Evolutionary conservation across 2,888 invertebrate species (phyloP).

Genomic region (Pollenia angustigena): DNA sequence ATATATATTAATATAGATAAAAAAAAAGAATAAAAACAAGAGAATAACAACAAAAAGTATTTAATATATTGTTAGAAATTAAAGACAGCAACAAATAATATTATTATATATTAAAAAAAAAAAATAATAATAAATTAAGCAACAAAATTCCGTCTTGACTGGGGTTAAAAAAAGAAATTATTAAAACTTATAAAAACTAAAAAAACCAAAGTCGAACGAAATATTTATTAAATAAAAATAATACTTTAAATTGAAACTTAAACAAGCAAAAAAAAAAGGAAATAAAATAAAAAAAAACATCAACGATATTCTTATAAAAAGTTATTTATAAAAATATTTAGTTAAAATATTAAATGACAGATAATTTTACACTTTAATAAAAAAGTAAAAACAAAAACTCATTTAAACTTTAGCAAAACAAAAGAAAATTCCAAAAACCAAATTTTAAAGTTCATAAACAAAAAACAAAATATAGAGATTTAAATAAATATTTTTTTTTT

Average conservation of each 20-base stretch:
- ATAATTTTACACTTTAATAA: constrained; percentile 55
- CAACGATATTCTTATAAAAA: constrained; percentile 55
- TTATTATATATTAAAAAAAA: constrained; percentile 55
- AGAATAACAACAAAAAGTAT: constrained; percentile 64
- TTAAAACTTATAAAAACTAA: constrained; percentile 1
- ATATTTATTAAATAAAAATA: constrained; percentile 62
- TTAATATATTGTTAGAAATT: constrained; percentile 61
- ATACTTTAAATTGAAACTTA: constrained; percentile 24
- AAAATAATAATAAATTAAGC: constrained; percentile 67
- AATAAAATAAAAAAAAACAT: constrained; percentile 14
- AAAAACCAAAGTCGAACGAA: constrained; percentile 70
- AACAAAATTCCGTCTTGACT: constrained; percentile 78
- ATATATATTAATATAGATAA: constrained; percentile 71
- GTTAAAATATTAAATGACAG: constrained; percentile 55
- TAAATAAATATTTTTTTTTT: constrained; percentile 31
- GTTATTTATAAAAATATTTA: constrained; percentile 57
- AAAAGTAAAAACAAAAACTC: constrained; percentile 4
- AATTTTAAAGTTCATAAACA: constrained; percentile 44
- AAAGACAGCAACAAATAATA: constrained; percentile 49
- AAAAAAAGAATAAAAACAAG: constrained; percentile 35
- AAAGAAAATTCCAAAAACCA: constrained; percentile 45
- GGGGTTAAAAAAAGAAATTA: constrained; percentile 73
- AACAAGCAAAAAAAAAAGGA: too few relatives aligned
- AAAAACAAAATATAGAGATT: constrained; percentile 26
- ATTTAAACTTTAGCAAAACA: constrained; percentile 62